Conservation (phyloP, 2,113 vertebrate genomes). For the Xiphias gladius region DNA sequence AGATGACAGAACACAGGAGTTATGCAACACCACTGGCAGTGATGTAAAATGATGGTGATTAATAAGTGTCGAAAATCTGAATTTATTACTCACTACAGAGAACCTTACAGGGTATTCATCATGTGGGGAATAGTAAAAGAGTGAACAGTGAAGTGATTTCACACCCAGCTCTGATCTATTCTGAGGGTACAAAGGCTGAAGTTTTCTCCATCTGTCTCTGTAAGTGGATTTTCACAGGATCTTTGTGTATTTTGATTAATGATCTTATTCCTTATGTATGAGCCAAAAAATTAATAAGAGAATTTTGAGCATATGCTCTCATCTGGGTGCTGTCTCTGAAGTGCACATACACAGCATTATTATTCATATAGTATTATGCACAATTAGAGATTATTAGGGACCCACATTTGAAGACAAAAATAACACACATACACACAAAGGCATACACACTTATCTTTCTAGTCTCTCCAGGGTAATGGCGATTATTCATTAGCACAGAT, state of each 20-base stretch:
- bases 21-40: conserved; percentile 13
- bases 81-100: neutral
- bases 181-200: conserved; percentile 45
- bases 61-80: conserved; percentile 17
- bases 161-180: conserved; percentile 37
- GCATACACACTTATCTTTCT: conserved; percentile 54
- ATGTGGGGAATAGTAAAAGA: conserved; percentile 7
- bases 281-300: conserved; percentile 62
- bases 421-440: conserved; percentile 42
- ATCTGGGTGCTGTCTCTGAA: conserved; percentile 59
- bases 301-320: conserved; percentile 59
- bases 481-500: conserved; percentile 79
- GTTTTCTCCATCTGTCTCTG: conserved; percentile 50
- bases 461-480: conserved; percentile 63
- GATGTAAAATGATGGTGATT: conserved; percentile 25
- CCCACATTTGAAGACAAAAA: conserved; percentile 66
- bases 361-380: conserved; percentile 72
- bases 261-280: conserved; percentile 70
- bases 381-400: conserved; percentile 74
- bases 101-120: conserved; percentile 11
- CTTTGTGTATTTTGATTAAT: conserved; percentile 71
- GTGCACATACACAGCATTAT: conserved; percentile 50
- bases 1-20: conserved; percentile 11
- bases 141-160: conserved; percentile 25
- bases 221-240: conserved; percentile 57